Evolutionary conservation across 2,113 vertebrate genomes (phyloP), one percentile per base, ranked within the genome.

Genomic region (Anguilla japonica): DNA sequence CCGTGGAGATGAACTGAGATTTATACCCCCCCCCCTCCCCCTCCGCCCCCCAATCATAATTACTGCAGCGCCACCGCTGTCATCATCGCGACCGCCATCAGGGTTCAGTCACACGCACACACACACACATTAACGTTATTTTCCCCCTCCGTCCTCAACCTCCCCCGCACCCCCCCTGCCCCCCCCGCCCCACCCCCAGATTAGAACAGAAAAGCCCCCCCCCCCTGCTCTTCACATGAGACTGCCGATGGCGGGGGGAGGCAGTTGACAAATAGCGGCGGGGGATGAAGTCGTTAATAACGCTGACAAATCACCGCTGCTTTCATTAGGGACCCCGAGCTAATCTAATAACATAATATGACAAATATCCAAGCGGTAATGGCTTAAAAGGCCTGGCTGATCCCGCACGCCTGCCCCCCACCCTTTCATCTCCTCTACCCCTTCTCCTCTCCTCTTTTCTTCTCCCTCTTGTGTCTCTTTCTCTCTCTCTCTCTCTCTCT

Each of bases 271-370:
- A 94, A 95, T 95, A 92, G 94, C 84, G 85, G 82, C 84, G 90
- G 91, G 89, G 93, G 93, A 93, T 92, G 91, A 91, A 94, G 91
- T 93, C 86, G 92, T 94, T 92, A 93, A 93, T 95, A 95, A 95
- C 89, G 92, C 92, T 95, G 95, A 96, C 93, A 94, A 94, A 95
- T 95, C 91, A 92, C 94, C 92, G 91, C 92, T 94, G 93, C 94
- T 95, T 95, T 96, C 94, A 95, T 96, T 95, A 96, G 34, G 34
- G 92, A 91, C 88, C 93, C 92, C 90, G 81, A 86, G 93, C 94
- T 94, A 95, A 95, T 95, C 94, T 95, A 95, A 96, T 95, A 95
- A 94, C 94, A 94, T 94, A 93, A 95, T 95, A 95, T 95, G 94
- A 95, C 94, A 95, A 95, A 95, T 95, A 92, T 93, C 93, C 92